These are phyloP conservation scores for Xiphophorus maculatus DNA, from an alignment of 2,113 vertebrate genomes.

Conservation along the genomic window DNA sequence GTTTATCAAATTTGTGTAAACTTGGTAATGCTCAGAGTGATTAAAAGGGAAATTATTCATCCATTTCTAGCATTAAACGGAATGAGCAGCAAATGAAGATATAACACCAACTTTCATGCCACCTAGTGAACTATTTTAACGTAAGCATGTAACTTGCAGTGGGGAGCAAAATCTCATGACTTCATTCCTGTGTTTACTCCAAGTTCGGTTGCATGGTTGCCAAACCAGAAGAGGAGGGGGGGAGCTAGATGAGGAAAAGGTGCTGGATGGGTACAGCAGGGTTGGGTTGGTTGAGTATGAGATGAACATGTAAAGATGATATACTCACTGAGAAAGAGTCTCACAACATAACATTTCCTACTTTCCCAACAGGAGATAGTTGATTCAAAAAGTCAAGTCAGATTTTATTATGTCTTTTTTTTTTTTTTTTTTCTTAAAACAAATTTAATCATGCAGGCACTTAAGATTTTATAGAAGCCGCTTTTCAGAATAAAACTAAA, in stretches of 20 bases:
- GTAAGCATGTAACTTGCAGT: constrained; percentile 74
- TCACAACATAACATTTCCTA: constrained; percentile 89
- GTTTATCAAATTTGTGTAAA: constrained; percentile 32
- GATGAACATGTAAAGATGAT: constrained; percentile 90
- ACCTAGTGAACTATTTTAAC: constrained; percentile 4
- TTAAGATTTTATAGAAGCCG: constrained; percentile 24
- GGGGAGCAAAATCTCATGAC: constrained; percentile 78
- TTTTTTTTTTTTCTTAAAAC: constrained; percentile 35
- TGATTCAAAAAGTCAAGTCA: constrained; percentile 82
- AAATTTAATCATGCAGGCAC: constrained; percentile 74
- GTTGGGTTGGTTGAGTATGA: constrained; percentile 79
- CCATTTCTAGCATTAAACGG: constrained; percentile 42
- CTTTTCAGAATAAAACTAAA: constrained; percentile 53
- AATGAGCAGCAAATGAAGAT: constrained; percentile 67
- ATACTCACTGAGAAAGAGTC: constrained; percentile 97
- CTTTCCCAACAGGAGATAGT: constrained; percentile 91
- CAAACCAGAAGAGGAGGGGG: constrained; percentile 59
- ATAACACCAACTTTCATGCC: constrained; percentile 39
- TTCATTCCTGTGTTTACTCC: constrained; percentile 71
- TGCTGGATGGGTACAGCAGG: constrained; percentile 80
- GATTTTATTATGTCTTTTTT: constrained; percentile 36
- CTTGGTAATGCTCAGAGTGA: constrained; percentile 76
- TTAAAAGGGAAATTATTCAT: constrained; percentile 12
- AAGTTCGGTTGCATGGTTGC: constrained; percentile 73
- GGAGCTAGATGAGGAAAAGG: constrained; percentile 76